Percentiles rank a stretch among this genome's conserved stretches.
Evolutionary conservation across 2,113 vertebrate genomes (phyloP).

Genomic region (Andinoacara biseriatus): DNA sequence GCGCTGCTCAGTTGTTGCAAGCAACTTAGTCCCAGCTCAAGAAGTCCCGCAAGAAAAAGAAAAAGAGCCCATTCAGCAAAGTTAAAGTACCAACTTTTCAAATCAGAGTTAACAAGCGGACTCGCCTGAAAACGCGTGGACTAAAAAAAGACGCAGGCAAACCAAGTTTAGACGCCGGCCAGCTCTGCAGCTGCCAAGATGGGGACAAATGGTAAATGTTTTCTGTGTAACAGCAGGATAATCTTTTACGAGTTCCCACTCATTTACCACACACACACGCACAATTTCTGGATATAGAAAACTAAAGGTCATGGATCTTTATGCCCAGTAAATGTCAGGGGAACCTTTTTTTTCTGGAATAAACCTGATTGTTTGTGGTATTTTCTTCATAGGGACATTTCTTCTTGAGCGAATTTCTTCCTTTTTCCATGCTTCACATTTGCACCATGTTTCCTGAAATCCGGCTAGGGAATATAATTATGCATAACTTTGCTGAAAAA

Average conservation of each 20-base stretch:
- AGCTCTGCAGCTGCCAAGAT: background rate
- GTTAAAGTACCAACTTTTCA: background rate
- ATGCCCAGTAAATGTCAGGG: background rate
- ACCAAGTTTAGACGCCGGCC: background rate
- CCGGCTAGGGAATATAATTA: background rate
- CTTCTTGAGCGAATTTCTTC: background rate
- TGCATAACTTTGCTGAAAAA: background rate
- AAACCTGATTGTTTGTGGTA: background rate
- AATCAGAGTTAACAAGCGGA: background rate
- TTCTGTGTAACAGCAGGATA: background rate
- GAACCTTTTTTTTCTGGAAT: background rate
- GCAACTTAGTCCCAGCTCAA: background rate
- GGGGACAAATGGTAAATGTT: background rate
- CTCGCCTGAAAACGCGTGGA: background rate
- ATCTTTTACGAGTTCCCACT: background rate
- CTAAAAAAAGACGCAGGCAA: constrained; percentile 46
- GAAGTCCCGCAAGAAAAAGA: background rate
- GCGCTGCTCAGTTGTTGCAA: background rate
- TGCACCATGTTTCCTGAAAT: background rate
- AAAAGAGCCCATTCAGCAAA: background rate
- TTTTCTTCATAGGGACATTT: background rate
- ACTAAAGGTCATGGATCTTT: background rate
- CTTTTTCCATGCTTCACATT: background rate
- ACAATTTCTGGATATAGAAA: background rate
- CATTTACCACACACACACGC: background rate